A percentile compares a stretch with the other conserved stretches of the same genome.
Evolutionary conservation across 2,113 vertebrate species (phyloP).

Genomic region (Pelodiscus sinensis): DNA sequence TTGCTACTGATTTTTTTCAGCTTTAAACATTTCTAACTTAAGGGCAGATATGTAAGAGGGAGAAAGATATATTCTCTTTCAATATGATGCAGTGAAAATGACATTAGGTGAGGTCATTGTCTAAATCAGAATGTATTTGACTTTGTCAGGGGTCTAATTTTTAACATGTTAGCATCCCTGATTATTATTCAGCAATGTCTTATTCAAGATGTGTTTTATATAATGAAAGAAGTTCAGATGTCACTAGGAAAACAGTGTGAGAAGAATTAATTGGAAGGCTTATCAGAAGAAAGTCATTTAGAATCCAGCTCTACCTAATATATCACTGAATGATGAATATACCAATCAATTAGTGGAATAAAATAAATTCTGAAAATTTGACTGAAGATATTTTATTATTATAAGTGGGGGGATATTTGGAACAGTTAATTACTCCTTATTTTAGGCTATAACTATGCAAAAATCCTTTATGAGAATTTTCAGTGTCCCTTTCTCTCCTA

Average conservation of each 20-base stretch:
- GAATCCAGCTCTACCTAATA: conserved; percentile 87
- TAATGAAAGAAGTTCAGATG: conserved; percentile 87
- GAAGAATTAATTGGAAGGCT: conserved; percentile 93
- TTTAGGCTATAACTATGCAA: conserved; percentile 73
- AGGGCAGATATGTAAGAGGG: neutral
- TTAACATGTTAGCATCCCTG: conserved; percentile 76
- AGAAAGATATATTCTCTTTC: conserved; percentile 45
- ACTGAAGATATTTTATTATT: conserved; percentile 88
- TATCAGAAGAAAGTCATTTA: conserved; percentile 89
- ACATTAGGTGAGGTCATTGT: conserved; percentile 78
- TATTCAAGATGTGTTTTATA: conserved; percentile 83
- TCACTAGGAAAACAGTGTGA: conserved; percentile 86
- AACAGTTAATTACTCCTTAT: conserved; percentile 88
- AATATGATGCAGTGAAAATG: conserved; percentile 70
- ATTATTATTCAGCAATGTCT: conserved; percentile 83
- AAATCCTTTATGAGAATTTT: conserved; percentile 69
- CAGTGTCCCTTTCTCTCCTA: conserved; percentile 28
- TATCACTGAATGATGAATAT: conserved; percentile 84
- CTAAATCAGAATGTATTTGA: conserved; percentile 80
- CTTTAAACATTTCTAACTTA: conserved; percentile 47
- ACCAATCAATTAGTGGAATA: conserved; percentile 92
- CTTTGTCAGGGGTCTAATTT: conserved; percentile 78
- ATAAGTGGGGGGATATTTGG: conserved; percentile 88
- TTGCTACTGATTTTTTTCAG: conserved; percentile 25
- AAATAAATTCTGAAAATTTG: conserved; percentile 92